A percentile compares a stretch with the other conserved stretches of the same genome.
Evolutionary conservation across 2,888 invertebrate genomes (phyloP).

Genomic region (Helobdella robusta): DNA sequence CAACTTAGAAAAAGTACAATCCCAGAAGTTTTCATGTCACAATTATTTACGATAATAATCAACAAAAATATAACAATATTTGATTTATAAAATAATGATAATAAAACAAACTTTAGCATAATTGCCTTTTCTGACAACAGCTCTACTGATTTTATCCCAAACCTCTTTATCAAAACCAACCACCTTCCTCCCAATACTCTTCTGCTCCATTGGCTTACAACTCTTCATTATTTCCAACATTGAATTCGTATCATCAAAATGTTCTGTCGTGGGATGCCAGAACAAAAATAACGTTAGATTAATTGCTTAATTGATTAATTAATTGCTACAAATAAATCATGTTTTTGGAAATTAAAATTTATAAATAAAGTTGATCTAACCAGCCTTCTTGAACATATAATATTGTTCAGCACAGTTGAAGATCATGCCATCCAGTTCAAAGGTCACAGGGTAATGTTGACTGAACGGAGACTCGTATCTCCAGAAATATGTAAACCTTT

Average conservation of each 20-base stretch:
- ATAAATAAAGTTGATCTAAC: too few relatives aligned
- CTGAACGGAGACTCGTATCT: slow-evolving; percentile 32
- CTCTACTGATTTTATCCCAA: slow-evolving; percentile 39
- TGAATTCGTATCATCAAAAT: too few relatives aligned
- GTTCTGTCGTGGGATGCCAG: too few relatives aligned
- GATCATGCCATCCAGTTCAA: slow-evolving; percentile 27
- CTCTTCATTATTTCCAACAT: slow-evolving; percentile 41
- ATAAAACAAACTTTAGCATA: slow-evolving; percentile 41
- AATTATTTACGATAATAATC: too few relatives aligned
- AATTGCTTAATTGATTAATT: too few relatives aligned
- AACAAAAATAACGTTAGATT: too few relatives aligned
- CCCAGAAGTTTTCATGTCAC: too few relatives aligned
- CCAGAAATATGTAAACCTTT: slow-evolving; percentile 32
- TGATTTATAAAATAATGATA: too few relatives aligned
- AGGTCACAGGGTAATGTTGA: slow-evolving; percentile 31
- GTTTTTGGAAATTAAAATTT: too few relatives aligned
- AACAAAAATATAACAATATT: too few relatives aligned
- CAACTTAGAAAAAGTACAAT: too few relatives aligned
- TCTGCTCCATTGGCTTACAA: slow-evolving; percentile 40
- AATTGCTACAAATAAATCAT: too few relatives aligned
- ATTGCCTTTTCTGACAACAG: slow-evolving; percentile 42
- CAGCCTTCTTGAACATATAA: slow-evolving; percentile 36
- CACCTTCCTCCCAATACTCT: slow-evolving; percentile 43
- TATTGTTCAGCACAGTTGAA: slow-evolving; percentile 36
- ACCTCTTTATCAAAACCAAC: slow-evolving; percentile 39